Conservation (phyloP, 2,113 vertebrate genomes). For the Lathamus discolor region DNA sequence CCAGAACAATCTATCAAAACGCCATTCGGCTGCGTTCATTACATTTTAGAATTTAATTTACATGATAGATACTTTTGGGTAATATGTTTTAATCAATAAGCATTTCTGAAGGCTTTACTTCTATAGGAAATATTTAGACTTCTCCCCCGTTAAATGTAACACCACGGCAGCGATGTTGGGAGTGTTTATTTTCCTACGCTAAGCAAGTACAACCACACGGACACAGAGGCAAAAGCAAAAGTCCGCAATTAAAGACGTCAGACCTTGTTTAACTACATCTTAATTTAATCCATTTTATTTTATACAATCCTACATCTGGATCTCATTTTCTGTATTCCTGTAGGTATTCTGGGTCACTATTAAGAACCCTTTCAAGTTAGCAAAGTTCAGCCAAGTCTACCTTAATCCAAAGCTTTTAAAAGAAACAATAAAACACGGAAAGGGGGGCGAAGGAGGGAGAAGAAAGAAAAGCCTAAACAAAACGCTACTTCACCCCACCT, state of each 20-base stretch:
- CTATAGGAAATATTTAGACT: slow-evolving; percentile 59
- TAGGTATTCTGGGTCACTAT: slow-evolving; percentile 64
- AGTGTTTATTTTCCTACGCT: slow-evolving; percentile 44
- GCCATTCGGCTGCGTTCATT: slow-evolving; percentile 71
- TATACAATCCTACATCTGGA: slow-evolving; percentile 66
- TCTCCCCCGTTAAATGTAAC: slow-evolving; percentile 40
- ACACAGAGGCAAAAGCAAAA: slow-evolving; percentile 61
- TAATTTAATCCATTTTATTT: slow-evolving; percentile 69
- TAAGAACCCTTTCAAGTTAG: slow-evolving; percentile 61
- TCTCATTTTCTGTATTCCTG: slow-evolving; percentile 66
- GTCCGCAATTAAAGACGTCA: slow-evolving; percentile 73
- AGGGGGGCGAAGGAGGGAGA: not conserved
- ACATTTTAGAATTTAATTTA: slow-evolving; percentile 75
- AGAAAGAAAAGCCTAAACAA: not conserved
- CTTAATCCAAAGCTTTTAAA: slow-evolving; percentile 53
- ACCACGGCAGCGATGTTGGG: not conserved
- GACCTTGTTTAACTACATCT: slow-evolving; percentile 65
- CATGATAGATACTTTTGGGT: slow-evolving; percentile 68
- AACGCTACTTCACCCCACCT: slow-evolving; percentile 1
- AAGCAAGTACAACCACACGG: slow-evolving; percentile 26
- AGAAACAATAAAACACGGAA: slow-evolving; percentile 11
- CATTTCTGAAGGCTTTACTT: slow-evolving; percentile 68
- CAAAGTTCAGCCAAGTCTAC: slow-evolving; percentile 72
- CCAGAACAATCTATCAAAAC: slow-evolving; percentile 78
- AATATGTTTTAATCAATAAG: slow-evolving; percentile 76